Percentiles rank a stretch among this genome's conserved stretches.
These are phyloP conservation scores for Hyperopisus bebe DNA, from an alignment of 2,113 vertebrate species.

Conservation along the genomic window DNA sequence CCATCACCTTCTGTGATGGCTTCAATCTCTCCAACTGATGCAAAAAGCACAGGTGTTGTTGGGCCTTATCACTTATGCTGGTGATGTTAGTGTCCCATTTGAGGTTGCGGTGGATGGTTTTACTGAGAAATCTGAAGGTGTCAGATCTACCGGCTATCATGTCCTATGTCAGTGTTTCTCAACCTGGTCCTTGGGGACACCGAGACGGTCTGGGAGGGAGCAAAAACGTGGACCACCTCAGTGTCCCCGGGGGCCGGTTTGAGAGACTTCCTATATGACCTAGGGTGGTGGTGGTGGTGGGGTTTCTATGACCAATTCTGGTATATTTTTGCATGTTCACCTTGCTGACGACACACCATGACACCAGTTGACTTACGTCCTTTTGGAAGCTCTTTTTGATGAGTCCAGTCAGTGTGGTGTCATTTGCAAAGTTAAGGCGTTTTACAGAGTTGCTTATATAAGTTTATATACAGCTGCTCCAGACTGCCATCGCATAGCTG, in stretches of 20 bases:
- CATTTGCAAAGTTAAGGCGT: background rate
- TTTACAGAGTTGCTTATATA: background rate
- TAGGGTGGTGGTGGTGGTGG: background rate
- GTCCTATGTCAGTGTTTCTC: background rate
- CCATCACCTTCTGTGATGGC: background rate
- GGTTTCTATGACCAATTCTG: background rate
- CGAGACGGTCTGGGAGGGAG: too few relatives aligned
- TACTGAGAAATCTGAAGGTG: background rate
- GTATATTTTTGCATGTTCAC: background rate
- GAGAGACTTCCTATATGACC: background rate
- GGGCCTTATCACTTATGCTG: background rate
- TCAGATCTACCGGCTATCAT: background rate
- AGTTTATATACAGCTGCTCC: background rate
- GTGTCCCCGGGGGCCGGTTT: too few relatives aligned
- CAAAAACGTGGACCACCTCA: too few relatives aligned
- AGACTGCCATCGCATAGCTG: background rate
- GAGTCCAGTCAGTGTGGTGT: background rate
- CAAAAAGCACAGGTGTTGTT: background rate
- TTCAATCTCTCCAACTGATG: background rate
- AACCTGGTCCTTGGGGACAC: too few relatives aligned
- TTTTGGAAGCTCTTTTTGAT: background rate
- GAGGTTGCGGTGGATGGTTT: background rate
- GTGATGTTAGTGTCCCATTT: background rate
- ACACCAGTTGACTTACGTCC: background rate
- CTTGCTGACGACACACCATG: background rate